A percentile compares a stretch with the other conserved stretches of the same genome.
Conservation (phyloP, 1,140 invertebrate genomes). For the Brachionus paranguensis region DNA sequence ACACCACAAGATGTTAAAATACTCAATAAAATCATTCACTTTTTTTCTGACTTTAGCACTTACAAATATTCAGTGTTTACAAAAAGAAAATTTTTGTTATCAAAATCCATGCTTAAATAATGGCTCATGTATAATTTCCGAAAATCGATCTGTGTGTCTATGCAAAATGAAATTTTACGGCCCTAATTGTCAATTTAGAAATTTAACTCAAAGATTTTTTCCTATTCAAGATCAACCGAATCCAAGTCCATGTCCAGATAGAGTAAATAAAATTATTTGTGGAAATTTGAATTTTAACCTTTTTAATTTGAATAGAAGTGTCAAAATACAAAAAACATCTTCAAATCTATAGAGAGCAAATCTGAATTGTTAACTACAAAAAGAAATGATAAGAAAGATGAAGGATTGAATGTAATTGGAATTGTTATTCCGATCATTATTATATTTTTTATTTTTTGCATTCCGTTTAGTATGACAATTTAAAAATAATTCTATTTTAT, state of each 20-base stretch:
- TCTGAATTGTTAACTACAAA: neutral
- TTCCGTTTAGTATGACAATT: neutral
- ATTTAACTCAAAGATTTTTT: no score
- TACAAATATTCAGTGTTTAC: neutral
- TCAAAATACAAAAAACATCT: no score
- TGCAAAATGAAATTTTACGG: neutral
- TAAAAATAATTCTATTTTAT: neutral
- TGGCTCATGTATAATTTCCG: neutral
- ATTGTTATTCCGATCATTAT: neutral
- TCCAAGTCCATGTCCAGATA: neutral
- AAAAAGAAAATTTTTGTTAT: neutral
- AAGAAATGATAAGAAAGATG: neutral
- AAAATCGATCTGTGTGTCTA: neutral
- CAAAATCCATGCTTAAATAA: neutral
- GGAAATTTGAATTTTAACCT: no score
- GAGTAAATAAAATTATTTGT: neutral
- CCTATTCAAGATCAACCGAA: no score
- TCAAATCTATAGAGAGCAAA: neutral
- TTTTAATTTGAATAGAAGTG: no score
- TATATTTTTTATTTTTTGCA: neutral
- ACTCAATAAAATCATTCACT: neutral
- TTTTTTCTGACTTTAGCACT: neutral
- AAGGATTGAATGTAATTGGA: neutral
- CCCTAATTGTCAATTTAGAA: neutral
- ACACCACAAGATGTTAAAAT: neutral